phyloP scores from a whole-genome alignment of 2,888 invertebrate genomes.

The Ectemnius cavifrons region DNA sequence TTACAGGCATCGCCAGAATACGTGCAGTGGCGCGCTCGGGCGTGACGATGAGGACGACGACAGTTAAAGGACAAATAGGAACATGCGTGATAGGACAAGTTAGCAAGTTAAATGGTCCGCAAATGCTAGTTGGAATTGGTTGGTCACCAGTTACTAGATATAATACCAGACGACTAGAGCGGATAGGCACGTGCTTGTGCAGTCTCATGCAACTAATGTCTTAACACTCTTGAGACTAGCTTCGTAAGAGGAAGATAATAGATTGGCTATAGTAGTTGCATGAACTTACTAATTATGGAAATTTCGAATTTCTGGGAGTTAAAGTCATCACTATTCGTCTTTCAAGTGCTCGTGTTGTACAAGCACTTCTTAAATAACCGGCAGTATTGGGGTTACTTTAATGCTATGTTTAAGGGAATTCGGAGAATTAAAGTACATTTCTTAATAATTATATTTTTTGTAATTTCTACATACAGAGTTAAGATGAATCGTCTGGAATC shows the following conservation, averaged over 20 bases:
- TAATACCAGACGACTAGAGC: conserved; percentile 46
- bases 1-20: conserved; percentile 8
- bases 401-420: no score
- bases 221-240: background rate
- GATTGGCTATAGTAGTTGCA: background rate
- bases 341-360: no score
- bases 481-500: no score
- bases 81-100: conserved; percentile 73
- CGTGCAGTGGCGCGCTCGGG: no score
- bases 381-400: no score
- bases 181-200: conserved; percentile 30
- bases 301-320: no score
- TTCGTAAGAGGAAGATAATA: background rate
- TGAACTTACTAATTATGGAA: no score
- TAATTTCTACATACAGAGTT: no score
- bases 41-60: conserved; percentile 8
- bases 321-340: no score
- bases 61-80: conserved; percentile 69
- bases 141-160: conserved; percentile 68
- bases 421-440: no score
- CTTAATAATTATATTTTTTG: no score
- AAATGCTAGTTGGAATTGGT: conserved; percentile 75
- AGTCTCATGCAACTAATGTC: background rate
- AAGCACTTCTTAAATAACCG: no score
- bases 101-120: conserved; percentile 75